Evolutionary conservation across 1,140 invertebrate genomes (phyloP), one percentile per base, ranked within the genome.

Genomic region (Paralvinella palmiformis): DNA sequence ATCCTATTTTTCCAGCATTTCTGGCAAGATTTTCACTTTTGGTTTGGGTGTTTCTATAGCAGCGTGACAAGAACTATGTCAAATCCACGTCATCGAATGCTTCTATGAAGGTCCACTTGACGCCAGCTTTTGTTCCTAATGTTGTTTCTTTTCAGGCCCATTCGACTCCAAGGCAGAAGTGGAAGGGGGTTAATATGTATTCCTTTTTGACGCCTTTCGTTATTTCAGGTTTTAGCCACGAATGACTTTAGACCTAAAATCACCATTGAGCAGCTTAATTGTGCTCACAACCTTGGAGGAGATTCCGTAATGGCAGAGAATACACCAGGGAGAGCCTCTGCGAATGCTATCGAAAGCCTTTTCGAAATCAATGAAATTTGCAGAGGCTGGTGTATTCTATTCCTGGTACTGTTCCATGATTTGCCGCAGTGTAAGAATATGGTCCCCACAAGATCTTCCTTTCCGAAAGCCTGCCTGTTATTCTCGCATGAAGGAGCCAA

Each of bases 11-110:
- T n/a, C 29, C 55, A 15, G 55, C 27, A 31, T 32, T 57, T 31
- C 33, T 36, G 33, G 29, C 55, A 31, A 33, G 27, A 32, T 57
- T 17, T 32, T 31, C 27, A 6, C 3, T 57, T 36, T 57, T 57
- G 6, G 24, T 57, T 36, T 57, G 55, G 29, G 33, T 57, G 29
- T 53, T 13, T 27, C 24, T 13, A 13, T 27, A 33, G 55, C 55
- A 2, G 5, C 33, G 55, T 0, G 55, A 57, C 29, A 57, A 48
- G 10, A 69, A 50, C 4, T 71, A 62, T 58, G 67, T 64, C 68
- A 70, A 68, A 24, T 69, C 67, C 0, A 68, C 48, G 52, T 70
- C 69, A 59, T 65, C 66, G 24, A 71, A 37, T 24, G 29, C 41
- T 15, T 56, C 17, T 17, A 32, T 53, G 5, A 69, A 24, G 15